These are phyloP conservation scores for Drosophila albomicans DNA, from an alignment of 1,140 invertebrate genomes.

Conservation along the genomic window DNA sequence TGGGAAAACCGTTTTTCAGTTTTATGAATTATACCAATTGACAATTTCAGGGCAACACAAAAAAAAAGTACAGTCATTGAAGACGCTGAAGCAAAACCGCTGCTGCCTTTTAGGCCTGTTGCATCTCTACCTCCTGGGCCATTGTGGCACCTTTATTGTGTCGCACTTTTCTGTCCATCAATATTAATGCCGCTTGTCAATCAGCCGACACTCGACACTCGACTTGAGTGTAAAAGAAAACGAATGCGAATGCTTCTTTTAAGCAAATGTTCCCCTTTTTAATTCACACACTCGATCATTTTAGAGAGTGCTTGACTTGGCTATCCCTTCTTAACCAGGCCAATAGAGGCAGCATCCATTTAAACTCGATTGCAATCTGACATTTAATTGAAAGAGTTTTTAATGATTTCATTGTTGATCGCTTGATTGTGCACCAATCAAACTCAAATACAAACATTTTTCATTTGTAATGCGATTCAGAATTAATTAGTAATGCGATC, in stretches of 20 bases:
- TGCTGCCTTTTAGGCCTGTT: slow-evolving; percentile 22
- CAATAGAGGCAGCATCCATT: slow-evolving; percentile 39
- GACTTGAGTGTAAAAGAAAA: slow-evolving; percentile 28
- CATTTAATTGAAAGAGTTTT: slow-evolving; percentile 21
- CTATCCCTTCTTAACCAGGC: background rate
- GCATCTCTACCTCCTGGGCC: slow-evolving; percentile 33
- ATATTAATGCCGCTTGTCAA: slow-evolving; percentile 64
- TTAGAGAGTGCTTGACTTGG: slow-evolving; percentile 39
- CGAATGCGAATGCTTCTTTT: slow-evolving; percentile 47
- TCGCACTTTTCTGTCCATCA: slow-evolving; percentile 63
- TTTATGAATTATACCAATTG: slow-evolving; percentile 75
- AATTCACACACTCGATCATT: slow-evolving; percentile 18
- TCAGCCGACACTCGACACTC: slow-evolving; percentile 38
- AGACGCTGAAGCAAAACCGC: slow-evolving; percentile 32
- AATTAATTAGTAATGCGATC: too few relatives aligned
- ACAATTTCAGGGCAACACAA: slow-evolving; percentile 64
- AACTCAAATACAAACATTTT: background rate
- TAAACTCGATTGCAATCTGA: slow-evolving; percentile 51
- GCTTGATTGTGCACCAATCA: slow-evolving; percentile 1
- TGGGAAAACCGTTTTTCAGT: slow-evolving; percentile 73
- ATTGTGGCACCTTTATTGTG: slow-evolving; percentile 47
- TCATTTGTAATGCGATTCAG: background rate
- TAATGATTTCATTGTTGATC: slow-evolving; percentile 26
- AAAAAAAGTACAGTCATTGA: slow-evolving; percentile 73
- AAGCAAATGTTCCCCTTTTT: slow-evolving; percentile 46